A percentile compares a stretch with the other conserved stretches of the same genome.
Conservation (phyloP, 2,888 invertebrate species). For the Lycaena phlaeas region DNA sequence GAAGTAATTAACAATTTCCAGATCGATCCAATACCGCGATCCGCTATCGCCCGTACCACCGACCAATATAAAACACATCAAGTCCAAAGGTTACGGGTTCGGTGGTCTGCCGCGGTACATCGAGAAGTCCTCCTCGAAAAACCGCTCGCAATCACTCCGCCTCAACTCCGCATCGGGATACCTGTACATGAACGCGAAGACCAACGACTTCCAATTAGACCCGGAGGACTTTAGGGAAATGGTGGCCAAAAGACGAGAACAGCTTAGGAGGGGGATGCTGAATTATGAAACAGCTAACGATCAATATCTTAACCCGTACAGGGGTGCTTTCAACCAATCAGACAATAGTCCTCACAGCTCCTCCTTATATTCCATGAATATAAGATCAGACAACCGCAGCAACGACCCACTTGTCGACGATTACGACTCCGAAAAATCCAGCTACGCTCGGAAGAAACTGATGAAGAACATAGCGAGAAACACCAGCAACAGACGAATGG, state of each 20-base stretch:
- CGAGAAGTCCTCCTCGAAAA: slow-evolving; percentile 51
- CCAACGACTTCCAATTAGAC: slow-evolving; percentile 62
- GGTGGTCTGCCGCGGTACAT: slow-evolving; percentile 55
- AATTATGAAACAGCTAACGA: slow-evolving; percentile 49
- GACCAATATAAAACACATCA: slow-evolving; percentile 51
- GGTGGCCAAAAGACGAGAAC: slow-evolving; percentile 56
- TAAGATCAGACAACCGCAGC: slow-evolving; percentile 51
- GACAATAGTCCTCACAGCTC: slow-evolving; percentile 49
- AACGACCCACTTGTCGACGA: slow-evolving; percentile 64
- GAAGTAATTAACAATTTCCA: slow-evolving; percentile 30
- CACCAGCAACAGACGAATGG: slow-evolving; percentile 35
- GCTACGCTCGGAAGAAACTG: slow-evolving; percentile 59
- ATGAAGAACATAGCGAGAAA: slow-evolving; percentile 64
- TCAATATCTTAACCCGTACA: slow-evolving; percentile 40
- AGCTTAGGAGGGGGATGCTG: slow-evolving; percentile 54
- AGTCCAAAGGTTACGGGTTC: slow-evolving; percentile 44
- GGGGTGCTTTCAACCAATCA: slow-evolving; percentile 34
- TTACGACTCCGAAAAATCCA: slow-evolving; percentile 61
- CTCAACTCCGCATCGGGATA: slow-evolving; percentile 66
- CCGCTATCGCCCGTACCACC: slow-evolving; percentile 53
- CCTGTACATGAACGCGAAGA: slow-evolving; percentile 63
- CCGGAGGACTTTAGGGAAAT: slow-evolving; percentile 62
- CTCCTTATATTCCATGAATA: slow-evolving; percentile 52
- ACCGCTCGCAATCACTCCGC: slow-evolving; percentile 51
- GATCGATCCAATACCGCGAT: slow-evolving; percentile 52